A percentile compares a stretch with the other conserved stretches of the same genome.
Evolutionary conservation across 2,113 vertebrate genomes (phyloP).

Genomic region (Elachura formosa): DNA sequence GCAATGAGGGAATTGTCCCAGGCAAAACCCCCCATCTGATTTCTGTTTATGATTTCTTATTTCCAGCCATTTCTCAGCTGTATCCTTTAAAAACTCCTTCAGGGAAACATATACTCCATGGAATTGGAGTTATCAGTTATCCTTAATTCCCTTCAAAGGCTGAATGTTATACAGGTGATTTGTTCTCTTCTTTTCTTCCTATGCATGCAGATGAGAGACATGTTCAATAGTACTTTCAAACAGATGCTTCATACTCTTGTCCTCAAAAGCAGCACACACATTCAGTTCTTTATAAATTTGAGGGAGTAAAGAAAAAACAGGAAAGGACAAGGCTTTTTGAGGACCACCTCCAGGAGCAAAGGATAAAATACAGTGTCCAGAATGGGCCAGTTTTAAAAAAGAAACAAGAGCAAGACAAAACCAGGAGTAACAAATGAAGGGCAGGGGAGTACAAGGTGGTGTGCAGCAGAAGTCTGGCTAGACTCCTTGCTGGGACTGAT

Average conservation of each 20-base stretch:
- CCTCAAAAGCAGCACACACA: not conserved
- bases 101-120: not conserved
- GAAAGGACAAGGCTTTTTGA: not conserved
- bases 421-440: accelerated
- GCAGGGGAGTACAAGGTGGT: not conserved
- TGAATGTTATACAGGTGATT: not conserved
- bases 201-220: not conserved
- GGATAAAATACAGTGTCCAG: not conserved
- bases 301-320: not conserved
- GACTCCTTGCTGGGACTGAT: not conserved
- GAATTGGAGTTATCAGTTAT: not conserved
- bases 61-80: not conserved
- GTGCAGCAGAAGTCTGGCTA: not conserved
- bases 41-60: not conserved
- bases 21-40: not conserved
- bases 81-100: not conserved
- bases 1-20: not conserved
- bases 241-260: not conserved
- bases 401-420: not conserved
- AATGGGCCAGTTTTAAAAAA: not conserved
- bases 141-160: not conserved
- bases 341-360: not conserved
- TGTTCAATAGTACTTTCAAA: not conserved
- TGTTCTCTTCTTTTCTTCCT: not conserved
- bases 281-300: not conserved